Conservation (phyloP, 2,113 vertebrate species). For the Dipodomys spectabilis region DNA sequence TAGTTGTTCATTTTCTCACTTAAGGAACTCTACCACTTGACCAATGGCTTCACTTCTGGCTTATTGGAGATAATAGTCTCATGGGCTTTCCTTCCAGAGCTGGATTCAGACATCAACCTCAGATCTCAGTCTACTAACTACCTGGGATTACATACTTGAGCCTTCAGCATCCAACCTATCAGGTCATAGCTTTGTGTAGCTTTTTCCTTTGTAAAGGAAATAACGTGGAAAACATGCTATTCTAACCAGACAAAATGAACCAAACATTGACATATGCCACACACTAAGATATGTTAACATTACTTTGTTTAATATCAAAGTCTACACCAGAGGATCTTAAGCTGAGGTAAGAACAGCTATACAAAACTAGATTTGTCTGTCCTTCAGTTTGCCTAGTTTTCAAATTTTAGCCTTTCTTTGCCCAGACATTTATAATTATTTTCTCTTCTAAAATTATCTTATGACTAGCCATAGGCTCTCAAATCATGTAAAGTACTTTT, state of each 20-base stretch:
- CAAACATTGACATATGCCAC: background rate
- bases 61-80: no score
- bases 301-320: no score
- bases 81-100: no score
- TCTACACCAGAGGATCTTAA: background rate
- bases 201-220: conserved; percentile 5
- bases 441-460: background rate
- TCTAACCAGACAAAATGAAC: background rate
- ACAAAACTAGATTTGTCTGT: background rate
- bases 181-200: background rate
- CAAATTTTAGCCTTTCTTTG: background rate
- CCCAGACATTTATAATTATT: background rate
- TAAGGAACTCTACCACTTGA: no score
- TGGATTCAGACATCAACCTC: no score
- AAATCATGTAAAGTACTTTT: background rate
- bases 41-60: no score
- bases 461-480: background rate
- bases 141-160: no score
- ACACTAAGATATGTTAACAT: background rate
- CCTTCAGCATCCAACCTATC: no score
- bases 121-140: no score
- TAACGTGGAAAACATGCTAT: background rate
- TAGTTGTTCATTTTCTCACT: no score
- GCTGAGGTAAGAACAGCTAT: background rate
- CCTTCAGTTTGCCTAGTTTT: background rate